Evolutionary conservation across 92 coral and sea anemone species (phyloP).

Genomic region (Parazoanthus swiftii): DNA sequence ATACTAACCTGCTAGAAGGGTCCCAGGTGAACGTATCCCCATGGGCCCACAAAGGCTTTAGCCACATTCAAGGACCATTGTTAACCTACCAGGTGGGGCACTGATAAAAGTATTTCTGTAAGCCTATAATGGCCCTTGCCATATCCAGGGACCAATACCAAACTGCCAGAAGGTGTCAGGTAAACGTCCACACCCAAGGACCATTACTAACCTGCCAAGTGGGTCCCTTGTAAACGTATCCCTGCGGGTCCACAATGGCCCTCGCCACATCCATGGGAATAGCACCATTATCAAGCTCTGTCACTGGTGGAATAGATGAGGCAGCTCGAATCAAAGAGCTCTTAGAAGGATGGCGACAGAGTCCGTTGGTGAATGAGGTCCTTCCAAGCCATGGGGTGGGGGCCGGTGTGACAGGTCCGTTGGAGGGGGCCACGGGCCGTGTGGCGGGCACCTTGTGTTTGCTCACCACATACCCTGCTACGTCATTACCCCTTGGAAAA

Average conservation of each 20-base stretch:
- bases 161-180: slow-evolving; percentile 46
- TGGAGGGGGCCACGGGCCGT: slow-evolving; percentile 39
- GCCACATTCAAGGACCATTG: slow-evolving; percentile 65
- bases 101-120: not conserved
- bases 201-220: slow-evolving; percentile 73
- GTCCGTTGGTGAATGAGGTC: slow-evolving; percentile 42
- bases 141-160: slow-evolving; percentile 42
- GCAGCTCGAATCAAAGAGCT: slow-evolving; percentile 54
- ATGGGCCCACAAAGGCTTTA: slow-evolving; percentile 50
- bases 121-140: not conserved
- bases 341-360: slow-evolving; percentile 53
- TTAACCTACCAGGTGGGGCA: slow-evolving; percentile 47
- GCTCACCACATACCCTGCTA: slow-evolving; percentile 62
- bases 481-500: not conserved
- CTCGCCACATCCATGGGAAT: slow-evolving; percentile 67
- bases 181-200: no score
- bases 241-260: slow-evolving; percentile 52
- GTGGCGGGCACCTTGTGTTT: slow-evolving; percentile 41
- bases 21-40: slow-evolving; percentile 40
- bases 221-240: slow-evolving; percentile 42
- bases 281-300: slow-evolving; percentile 65
- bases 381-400: slow-evolving; percentile 72
- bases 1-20: slow-evolving; percentile 40
- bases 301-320: slow-evolving; percentile 64
- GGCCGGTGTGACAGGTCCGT: slow-evolving; percentile 76